A percentile compares a stretch with the other conserved stretches of the same genome.
Conservation (phyloP, 2,888 invertebrate genomes). For the Linyphia triangularis region DNA sequence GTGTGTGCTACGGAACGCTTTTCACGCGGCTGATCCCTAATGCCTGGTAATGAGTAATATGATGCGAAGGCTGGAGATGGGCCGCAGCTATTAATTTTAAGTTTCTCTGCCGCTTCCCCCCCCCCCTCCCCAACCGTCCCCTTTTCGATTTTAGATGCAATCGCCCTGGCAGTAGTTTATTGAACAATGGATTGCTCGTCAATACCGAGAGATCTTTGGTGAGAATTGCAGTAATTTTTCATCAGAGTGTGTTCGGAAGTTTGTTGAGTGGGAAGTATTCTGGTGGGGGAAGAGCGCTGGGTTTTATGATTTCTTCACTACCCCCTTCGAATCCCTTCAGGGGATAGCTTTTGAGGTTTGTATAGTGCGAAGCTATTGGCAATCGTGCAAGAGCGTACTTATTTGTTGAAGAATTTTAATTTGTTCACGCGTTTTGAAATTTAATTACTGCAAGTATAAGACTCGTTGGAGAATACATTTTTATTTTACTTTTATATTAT, state of each 20-base stretch:
- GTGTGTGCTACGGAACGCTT: slow-evolving; percentile 51
- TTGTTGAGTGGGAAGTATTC: slow-evolving; percentile 15
- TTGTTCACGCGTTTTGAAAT: too few relatives aligned
- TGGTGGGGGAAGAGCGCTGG: not conserved
- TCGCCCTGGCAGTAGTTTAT: slow-evolving; percentile 34
- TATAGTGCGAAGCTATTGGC: too few relatives aligned
- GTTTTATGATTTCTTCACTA: too few relatives aligned
- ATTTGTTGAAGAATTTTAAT: too few relatives aligned
- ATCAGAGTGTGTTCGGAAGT: slow-evolving; percentile 6
- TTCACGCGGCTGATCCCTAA: slow-evolving; percentile 70
- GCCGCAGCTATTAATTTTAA: slow-evolving; percentile 63
- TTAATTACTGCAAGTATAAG: too few relatives aligned
- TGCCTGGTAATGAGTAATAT: slow-evolving; percentile 70
- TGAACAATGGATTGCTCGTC: slow-evolving; percentile 22
- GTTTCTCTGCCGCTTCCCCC: slow-evolving; percentile 27
- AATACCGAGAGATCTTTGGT: not conserved
- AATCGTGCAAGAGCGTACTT: too few relatives aligned
- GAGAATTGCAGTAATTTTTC: slow-evolving; percentile 31
- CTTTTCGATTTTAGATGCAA: slow-evolving; percentile 43
- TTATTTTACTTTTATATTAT: too few relatives aligned
- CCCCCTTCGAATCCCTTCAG: too few relatives aligned
- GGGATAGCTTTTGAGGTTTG: too few relatives aligned
- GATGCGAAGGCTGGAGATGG: slow-evolving; percentile 29
- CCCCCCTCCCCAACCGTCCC: not conserved
- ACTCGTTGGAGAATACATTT: too few relatives aligned